Percentiles rank a stretch among this genome's conserved stretches.
Evolutionary conservation across 2,888 invertebrate species (phyloP).

Genomic region (Agrotis clavis): DNA sequence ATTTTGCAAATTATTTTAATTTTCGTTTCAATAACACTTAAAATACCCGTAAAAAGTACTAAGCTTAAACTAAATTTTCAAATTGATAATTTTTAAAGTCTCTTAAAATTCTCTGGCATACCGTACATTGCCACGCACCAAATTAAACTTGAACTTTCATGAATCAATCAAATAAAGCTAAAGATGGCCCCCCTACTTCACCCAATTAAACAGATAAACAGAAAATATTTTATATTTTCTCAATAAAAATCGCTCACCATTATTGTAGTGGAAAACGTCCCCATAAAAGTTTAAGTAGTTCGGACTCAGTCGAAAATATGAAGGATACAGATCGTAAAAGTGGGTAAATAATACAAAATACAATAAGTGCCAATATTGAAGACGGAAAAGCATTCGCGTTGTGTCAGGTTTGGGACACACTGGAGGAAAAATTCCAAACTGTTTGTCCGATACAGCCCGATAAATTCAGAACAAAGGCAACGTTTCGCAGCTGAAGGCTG

Average conservation of each 20-base stretch:
- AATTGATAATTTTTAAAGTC: too few species aligned
- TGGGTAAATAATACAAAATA: constrained; percentile 91
- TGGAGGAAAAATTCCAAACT: neutral
- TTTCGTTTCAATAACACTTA: too few species aligned
- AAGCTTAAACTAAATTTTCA: too few species aligned
- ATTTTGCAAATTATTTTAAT: too few species aligned
- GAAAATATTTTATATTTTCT: constrained; percentile 76
- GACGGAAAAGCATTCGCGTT: constrained; percentile 76
- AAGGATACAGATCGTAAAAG: constrained; percentile 87
- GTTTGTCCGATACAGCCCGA: too few species aligned
- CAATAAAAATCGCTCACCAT: constrained; percentile 83
- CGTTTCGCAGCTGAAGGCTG: too few species aligned
- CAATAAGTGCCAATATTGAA: constrained; percentile 89
- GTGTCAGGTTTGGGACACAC: constrained; percentile 68
- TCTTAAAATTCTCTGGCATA: too few species aligned
- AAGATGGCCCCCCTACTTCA: constrained; percentile 47
- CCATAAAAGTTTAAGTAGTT: constrained; percentile 89
- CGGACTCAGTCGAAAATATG: constrained; percentile 89
- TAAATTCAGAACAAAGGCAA: too few species aligned
- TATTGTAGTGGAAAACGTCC: constrained; percentile 86
- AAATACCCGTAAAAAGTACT: too few species aligned
- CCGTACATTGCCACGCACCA: too few species aligned
- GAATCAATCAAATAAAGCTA: constrained; percentile 20
- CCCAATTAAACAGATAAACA: constrained; percentile 82
- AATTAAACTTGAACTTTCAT: neutral